Conservation (phyloP, 1,140 invertebrate genomes). For the Harlomillsia oculata region DNA sequence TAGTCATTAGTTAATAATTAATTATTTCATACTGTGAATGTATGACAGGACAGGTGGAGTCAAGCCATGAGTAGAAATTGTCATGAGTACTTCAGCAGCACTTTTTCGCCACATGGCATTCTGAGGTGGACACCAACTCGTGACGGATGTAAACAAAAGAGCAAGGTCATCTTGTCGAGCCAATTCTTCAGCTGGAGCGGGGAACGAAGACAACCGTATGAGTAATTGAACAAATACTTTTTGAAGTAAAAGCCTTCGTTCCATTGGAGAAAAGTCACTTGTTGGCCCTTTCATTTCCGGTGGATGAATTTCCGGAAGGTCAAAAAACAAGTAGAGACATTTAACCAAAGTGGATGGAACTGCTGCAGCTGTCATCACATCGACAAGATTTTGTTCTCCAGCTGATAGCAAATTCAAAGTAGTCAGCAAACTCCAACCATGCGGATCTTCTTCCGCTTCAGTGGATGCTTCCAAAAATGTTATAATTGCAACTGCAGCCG, state of each 20-base stretch:
- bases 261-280: conserved; percentile 80
- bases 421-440: conserved; percentile 91
- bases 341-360: conserved; percentile 97
- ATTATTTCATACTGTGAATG: conserved; percentile 73
- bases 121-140: conserved; percentile 81
- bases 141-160: conserved; percentile 91
- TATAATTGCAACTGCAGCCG: conserved; percentile 88
- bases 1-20: too few species aligned
- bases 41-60: conserved; percentile 87
- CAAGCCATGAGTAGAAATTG: conserved; percentile 84
- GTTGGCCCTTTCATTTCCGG: conserved; percentile 47
- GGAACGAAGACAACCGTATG: conserved; percentile 81
- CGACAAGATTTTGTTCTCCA: conserved; percentile 63
- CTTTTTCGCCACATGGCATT: conserved; percentile 95
- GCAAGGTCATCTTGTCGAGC: conserved; percentile 92
- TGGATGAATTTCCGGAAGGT: conserved; percentile 70
- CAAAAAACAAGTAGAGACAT: conserved; percentile 97
- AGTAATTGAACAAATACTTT: conserved; percentile 95
- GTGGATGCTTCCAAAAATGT: conserved; percentile 83
- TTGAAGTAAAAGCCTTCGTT: conserved; percentile 82
- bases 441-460: conserved; percentile 68
- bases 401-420: conserved; percentile 82
- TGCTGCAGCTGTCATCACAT: conserved; percentile 89
- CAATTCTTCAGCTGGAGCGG: conserved; percentile 87
- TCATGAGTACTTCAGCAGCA: conserved; percentile 91